Percentiles rank a stretch among this genome's conserved stretches.
phyloP scores from a whole-genome alignment of 2,888 invertebrate species.

The Piscicola geometra region DNA sequence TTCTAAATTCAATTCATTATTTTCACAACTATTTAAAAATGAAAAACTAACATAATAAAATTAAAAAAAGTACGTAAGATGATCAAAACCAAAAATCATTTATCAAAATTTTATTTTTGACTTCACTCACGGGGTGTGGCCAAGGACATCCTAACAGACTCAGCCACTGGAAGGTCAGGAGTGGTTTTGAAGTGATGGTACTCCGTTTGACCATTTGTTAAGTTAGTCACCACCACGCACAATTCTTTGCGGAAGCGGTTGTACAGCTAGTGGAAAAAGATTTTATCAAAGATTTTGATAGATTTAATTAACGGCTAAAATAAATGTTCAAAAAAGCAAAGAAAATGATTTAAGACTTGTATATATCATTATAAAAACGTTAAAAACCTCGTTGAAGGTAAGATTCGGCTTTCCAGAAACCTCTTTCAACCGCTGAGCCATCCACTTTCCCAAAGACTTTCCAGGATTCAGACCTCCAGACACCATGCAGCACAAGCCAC shows the following conservation, averaged over 20 bases:
- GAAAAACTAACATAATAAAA: too few relatives aligned
- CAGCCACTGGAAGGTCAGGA: slow-evolving; percentile 50
- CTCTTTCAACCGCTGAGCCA: slow-evolving; percentile 47
- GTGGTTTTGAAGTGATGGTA: slow-evolving; percentile 53
- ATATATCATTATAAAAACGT: too few relatives aligned
- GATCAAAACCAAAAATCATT: background rate
- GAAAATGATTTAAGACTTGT: too few relatives aligned
- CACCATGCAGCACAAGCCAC: slow-evolving; percentile 1
- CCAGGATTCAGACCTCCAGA: slow-evolving; percentile 42
- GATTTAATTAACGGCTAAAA: background rate
- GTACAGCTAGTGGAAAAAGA: slow-evolving; percentile 39
- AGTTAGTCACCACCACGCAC: slow-evolving; percentile 52
- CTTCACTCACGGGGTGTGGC: slow-evolving; percentile 49
- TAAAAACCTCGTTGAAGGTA: slow-evolving; percentile 43
- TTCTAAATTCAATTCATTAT: too few relatives aligned
- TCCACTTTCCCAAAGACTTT: slow-evolving; percentile 47
- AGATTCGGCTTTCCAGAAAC: slow-evolving; percentile 42
- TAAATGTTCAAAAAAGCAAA: background rate
- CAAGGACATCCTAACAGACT: slow-evolving; percentile 52
- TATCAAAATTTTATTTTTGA: background rate
- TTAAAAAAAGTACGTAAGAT: too few relatives aligned
- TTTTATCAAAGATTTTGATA: background rate
- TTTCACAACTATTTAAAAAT: too few relatives aligned
- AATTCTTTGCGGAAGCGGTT: slow-evolving; percentile 47
- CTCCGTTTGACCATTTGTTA: slow-evolving; percentile 50